These are phyloP conservation scores for Pocota personata DNA, from an alignment of 2,888 invertebrate genomes.

Conservation along the genomic window DNA sequence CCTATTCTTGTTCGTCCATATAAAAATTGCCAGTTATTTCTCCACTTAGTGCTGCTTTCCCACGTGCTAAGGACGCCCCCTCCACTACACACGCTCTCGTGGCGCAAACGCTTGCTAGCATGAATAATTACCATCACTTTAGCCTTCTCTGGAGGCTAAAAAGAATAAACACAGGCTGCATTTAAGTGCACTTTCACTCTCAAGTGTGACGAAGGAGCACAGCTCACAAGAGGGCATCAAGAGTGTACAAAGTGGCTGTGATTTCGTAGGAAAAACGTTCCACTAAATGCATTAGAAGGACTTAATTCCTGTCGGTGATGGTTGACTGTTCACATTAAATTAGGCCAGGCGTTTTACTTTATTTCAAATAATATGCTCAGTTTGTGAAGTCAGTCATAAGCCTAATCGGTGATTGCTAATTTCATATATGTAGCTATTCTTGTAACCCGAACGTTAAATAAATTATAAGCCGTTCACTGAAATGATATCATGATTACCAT, in stretches of 20 bases:
- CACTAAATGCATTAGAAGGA: constrained; percentile 43
- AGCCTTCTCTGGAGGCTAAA: constrained; percentile 45
- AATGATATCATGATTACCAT: constrained; percentile 44
- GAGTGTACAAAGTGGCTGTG: constrained; percentile 55
- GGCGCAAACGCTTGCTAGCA: constrained; percentile 37
- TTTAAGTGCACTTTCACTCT: constrained; percentile 52
- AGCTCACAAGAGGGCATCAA: constrained; percentile 63
- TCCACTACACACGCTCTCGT: constrained; percentile 19
- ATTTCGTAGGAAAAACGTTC: constrained; percentile 39
- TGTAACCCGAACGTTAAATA: constrained; percentile 34
- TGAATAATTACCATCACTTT: constrained; percentile 69
- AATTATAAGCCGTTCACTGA: constrained; percentile 29
- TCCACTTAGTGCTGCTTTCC: constrained; percentile 15
- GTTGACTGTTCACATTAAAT: neutral
- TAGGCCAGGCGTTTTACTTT: neutral
- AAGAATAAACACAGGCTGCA: constrained; percentile 66
- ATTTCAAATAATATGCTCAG: constrained; percentile 3
- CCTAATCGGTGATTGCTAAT: constrained; percentile 1
- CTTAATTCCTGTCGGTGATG: constrained; percentile 19
- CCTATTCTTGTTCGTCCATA: constrained; percentile 34
- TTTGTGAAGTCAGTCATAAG: neutral
- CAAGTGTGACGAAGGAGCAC: constrained; percentile 62
- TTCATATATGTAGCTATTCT: neutral
- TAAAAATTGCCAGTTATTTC: constrained; percentile 63
- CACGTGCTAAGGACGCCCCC: constrained; percentile 1